A percentile compares a stretch with the other conserved stretches of the same genome.
Evolutionary conservation across 2,113 vertebrate genomes (phyloP).

Genomic region (Myocastor coypus): DNA sequence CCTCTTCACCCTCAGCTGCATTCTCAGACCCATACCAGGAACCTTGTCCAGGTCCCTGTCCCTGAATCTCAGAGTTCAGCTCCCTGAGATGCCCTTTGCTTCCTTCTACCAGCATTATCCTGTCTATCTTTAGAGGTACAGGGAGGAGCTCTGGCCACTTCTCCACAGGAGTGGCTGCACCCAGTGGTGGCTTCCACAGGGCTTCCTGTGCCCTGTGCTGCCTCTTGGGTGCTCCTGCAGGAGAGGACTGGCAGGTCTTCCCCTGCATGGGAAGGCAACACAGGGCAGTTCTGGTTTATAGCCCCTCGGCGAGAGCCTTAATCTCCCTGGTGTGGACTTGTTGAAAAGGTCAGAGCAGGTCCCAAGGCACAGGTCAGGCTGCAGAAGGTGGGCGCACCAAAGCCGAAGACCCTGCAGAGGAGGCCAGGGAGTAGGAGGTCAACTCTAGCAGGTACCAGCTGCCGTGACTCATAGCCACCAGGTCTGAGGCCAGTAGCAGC

Average conservation of each 20-base stretch:
- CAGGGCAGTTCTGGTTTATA: neutral
- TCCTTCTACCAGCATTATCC: neutral
- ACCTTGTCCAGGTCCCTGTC: neutral
- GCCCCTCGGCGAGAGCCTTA: neutral
- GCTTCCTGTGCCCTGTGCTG: neutral
- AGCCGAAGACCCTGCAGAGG: neutral
- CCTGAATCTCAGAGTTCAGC: neutral
- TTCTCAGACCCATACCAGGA: neutral
- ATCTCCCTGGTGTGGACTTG: neutral
- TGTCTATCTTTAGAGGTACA: neutral
- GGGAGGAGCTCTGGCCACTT: neutral
- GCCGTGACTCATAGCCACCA: neutral
- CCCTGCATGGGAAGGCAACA: neutral
- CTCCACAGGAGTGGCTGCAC: neutral
- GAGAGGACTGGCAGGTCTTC: neutral
- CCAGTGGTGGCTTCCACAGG: neutral
- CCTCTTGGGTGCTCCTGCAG: neutral
- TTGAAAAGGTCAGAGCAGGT: no score
- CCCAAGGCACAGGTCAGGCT: neutral
- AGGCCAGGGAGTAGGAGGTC: neutral
- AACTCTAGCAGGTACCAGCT: neutral
- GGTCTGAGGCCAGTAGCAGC: rapidly evolving
- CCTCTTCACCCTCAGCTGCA: neutral
- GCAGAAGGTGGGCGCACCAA: neutral
- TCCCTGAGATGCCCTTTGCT: neutral